Evolutionary conservation across 2,113 vertebrate species (phyloP), one percentile per base, ranked within the genome.

Genomic region (Cricetomys ansorgei): DNA sequence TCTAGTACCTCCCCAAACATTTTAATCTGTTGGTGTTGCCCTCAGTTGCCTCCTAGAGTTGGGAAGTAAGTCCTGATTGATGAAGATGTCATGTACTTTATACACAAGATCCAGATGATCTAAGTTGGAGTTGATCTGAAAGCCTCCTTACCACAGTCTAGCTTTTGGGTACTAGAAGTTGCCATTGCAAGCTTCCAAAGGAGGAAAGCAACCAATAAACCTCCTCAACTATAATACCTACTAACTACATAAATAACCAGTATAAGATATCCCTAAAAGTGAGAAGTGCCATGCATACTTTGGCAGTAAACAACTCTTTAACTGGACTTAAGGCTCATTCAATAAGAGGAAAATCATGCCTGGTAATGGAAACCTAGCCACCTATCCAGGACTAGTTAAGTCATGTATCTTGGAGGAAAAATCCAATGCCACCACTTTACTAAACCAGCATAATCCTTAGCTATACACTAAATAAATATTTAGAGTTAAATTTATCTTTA

Each of bases 91-190:
- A n/a, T 70, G 15, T 5, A 17, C 34, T 17, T 16, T 69, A 37
- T 16, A 70, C 16, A n/a, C 17, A 70, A n/a, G 37, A n/a, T n/a
- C n/a, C n/a, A 70, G 37, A 70, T 2, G 37, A 70, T 70, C 37
- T 70, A 17, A 70, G 7, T 21, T 21, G 67, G 37, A n/a, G 7
- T 4, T 70, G 37, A 21, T 70, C 67, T 70, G 37, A 70, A n/a
- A n/a, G 3, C 67, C 17, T 21, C 2, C 67, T n/a, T 70, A 2
- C 0, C 34, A 70, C 21, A 2, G 1, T 21, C 17, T n/a, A 70
- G 17, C 3, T 70, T 70, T 70, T 70, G n/a, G 19, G 2, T 75
- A 45, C 10, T 12, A 29, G 43, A 29, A 73, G 11, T 75, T 48
- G 10, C 40, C 43, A 29, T 48, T 48, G 43, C 7, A 29, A 7